Evolutionary conservation across 2,888 invertebrate genomes (phyloP).

Genomic region (Drosophila seclusa): DNA sequence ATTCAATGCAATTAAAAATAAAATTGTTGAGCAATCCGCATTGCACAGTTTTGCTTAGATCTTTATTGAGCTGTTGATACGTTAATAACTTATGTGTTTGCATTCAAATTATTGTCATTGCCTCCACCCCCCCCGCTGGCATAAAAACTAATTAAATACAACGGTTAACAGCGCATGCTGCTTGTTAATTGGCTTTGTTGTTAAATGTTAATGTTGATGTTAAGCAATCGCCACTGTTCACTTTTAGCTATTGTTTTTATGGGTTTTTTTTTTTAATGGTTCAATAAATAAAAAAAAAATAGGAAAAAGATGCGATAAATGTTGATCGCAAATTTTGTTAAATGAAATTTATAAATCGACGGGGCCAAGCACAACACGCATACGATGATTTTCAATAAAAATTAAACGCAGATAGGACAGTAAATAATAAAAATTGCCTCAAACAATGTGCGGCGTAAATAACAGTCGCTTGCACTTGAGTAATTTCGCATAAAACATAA

Average conservation of each 20-base stretch:
- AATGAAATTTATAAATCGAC: constrained; percentile 52
- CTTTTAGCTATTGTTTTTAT: constrained; percentile 15
- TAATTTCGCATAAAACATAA: constrained; percentile 79
- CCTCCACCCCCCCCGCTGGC: neutral
- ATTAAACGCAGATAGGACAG: constrained; percentile 19
- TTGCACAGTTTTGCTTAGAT: constrained; percentile 46
- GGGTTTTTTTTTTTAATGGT: constrained; percentile 7
- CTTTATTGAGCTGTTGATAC: constrained; percentile 27
- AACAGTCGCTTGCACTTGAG: constrained; percentile 79
- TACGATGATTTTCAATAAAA: constrained; percentile 62
- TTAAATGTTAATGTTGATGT: constrained; percentile 31
- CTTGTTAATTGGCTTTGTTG: constrained; percentile 47
- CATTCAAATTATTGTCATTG: constrained; percentile 21
- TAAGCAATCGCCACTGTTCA: constrained; percentile 10
- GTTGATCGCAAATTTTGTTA: constrained; percentile 62
- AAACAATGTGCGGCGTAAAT: constrained; percentile 65
- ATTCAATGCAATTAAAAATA: constrained; percentile 68
- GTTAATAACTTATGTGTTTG: constrained; percentile 21
- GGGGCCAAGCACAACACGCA: constrained; percentile 48
- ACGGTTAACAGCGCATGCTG: constrained; percentile 38
- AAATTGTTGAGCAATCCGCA: constrained; percentile 42
- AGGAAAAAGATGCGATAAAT: constrained; percentile 50
- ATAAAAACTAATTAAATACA: constrained; percentile 4
- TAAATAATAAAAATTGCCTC: constrained; percentile 26
- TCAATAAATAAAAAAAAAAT: constrained; percentile 48